These are phyloP conservation scores for Myiozetetes cayanensis DNA, from an alignment of 2,113 vertebrate species.

Conservation along the genomic window DNA sequence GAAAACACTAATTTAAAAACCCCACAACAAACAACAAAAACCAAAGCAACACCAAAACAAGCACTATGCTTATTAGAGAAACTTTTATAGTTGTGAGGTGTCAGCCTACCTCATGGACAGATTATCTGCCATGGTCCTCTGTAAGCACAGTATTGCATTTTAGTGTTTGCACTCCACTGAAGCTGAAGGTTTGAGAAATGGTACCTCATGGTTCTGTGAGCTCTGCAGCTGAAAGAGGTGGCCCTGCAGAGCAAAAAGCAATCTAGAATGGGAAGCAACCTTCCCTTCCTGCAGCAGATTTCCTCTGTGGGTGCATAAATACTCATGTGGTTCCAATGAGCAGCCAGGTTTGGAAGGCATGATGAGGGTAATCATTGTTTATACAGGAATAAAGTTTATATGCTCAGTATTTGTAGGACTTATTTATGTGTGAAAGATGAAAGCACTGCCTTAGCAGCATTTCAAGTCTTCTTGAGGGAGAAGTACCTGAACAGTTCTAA, in stretches of 20 bases:
- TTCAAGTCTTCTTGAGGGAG: background rate
- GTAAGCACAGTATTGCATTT: background rate
- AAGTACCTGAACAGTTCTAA: background rate
- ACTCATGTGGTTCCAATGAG: background rate
- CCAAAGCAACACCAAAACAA: background rate
- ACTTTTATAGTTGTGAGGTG: background rate
- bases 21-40: background rate
- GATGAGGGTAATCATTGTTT: background rate
- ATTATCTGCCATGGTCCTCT: background rate
- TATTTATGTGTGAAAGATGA: background rate
- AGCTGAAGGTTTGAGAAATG: background rate
- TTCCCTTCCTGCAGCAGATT: background rate
- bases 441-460: background rate
- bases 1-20: background rate
- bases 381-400: background rate
- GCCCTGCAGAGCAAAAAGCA: background rate
- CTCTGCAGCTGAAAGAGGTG: background rate
- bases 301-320: background rate
- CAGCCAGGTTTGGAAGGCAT: background rate
- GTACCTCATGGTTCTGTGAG: background rate
- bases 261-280: background rate
- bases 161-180: background rate
- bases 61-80: background rate
- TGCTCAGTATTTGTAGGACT: background rate
- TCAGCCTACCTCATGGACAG: background rate